These are phyloP conservation scores for Steromphala cineraria DNA, from an alignment of 2,888 invertebrate species.

Conservation along the genomic window DNA sequence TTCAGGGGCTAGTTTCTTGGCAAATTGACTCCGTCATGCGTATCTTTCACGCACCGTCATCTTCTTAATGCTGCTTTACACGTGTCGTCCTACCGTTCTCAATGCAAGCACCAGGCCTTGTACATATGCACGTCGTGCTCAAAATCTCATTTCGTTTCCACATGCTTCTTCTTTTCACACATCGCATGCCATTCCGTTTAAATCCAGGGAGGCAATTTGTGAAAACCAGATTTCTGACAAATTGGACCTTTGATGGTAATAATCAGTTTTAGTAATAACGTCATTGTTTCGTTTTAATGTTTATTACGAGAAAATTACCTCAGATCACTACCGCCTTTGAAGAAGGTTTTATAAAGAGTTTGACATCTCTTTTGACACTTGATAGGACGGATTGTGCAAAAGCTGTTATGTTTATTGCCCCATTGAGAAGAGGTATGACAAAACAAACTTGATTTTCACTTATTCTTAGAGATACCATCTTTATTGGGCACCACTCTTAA, in stretches of 20 bases:
- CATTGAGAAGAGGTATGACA: too few relatives aligned
- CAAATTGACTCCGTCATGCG: conserved; percentile 5
- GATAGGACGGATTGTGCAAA: too few relatives aligned
- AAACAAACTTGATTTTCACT: too few relatives aligned
- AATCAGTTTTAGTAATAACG: neutral
- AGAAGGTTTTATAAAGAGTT: neutral
- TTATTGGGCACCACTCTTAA: too few relatives aligned
- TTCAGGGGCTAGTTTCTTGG: neutral
- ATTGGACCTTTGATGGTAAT: neutral
- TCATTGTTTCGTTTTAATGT: neutral
- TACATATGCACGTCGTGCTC: neutral
- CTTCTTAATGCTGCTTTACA: neutral
- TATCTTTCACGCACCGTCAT: neutral
- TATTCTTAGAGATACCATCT: too few relatives aligned
- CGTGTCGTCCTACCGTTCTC: neutral
- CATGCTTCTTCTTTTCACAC: neutral
- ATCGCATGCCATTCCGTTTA: neutral
- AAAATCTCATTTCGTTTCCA: conserved; percentile 5
- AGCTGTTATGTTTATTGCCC: too few relatives aligned
- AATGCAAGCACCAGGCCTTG: too few relatives aligned
- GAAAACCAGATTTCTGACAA: neutral
- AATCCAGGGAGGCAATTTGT: neutral
- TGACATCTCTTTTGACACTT: neutral
- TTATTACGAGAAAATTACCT: neutral
- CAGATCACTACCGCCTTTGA: neutral